A percentile compares a stretch with the other conserved stretches of the same genome.
These are phyloP conservation scores for Pseudomyrmex flavicornis DNA, from an alignment of 1,140 invertebrate genomes.

Conservation along the genomic window DNA sequence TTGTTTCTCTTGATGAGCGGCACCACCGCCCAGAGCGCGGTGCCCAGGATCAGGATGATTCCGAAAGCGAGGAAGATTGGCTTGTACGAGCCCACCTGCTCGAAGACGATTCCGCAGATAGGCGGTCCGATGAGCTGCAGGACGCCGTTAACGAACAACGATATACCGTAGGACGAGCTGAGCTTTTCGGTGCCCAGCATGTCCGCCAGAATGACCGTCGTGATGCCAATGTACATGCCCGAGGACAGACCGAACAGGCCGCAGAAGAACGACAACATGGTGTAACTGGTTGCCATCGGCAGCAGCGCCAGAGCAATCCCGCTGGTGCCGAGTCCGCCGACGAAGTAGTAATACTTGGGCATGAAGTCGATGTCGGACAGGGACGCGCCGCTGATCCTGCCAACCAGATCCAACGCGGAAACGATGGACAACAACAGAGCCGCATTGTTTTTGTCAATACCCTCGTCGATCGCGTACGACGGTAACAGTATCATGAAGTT, in stretches of 20 bases:
- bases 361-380: slow-evolving; percentile 90
- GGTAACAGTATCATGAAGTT: slow-evolving; percentile 93
- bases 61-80: slow-evolving; percentile 90
- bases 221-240: slow-evolving; percentile 93
- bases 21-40: slow-evolving; percentile 89
- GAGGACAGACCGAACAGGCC: slow-evolving; percentile 91
- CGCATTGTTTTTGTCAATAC: slow-evolving; percentile 89
- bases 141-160: slow-evolving; percentile 92
- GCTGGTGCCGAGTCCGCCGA: slow-evolving; percentile 90
- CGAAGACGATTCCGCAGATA: slow-evolving; percentile 89
- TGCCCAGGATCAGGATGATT: slow-evolving; percentile 88
- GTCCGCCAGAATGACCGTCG: slow-evolving; percentile 92
- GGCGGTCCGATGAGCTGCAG: slow-evolving; percentile 92
- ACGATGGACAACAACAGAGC: slow-evolving; percentile 92
- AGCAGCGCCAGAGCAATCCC: slow-evolving; percentile 90
- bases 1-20: slow-evolving; percentile 88
- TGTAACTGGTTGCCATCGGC: slow-evolving; percentile 87
- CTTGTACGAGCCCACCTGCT: slow-evolving; percentile 87
- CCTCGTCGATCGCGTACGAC: slow-evolving; percentile 89
- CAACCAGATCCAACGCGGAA: slow-evolving; percentile 91
- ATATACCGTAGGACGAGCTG: slow-evolving; percentile 93
- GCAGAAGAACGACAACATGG: slow-evolving; percentile 88
- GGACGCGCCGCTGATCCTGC: slow-evolving; percentile 92
- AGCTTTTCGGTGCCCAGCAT: slow-evolving; percentile 92
- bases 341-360: slow-evolving; percentile 92